Percentiles rank a stretch among this genome's conserved stretches.
Evolutionary conservation across 2,888 invertebrate species (phyloP).

Genomic region (Copidosoma aretas): DNA sequence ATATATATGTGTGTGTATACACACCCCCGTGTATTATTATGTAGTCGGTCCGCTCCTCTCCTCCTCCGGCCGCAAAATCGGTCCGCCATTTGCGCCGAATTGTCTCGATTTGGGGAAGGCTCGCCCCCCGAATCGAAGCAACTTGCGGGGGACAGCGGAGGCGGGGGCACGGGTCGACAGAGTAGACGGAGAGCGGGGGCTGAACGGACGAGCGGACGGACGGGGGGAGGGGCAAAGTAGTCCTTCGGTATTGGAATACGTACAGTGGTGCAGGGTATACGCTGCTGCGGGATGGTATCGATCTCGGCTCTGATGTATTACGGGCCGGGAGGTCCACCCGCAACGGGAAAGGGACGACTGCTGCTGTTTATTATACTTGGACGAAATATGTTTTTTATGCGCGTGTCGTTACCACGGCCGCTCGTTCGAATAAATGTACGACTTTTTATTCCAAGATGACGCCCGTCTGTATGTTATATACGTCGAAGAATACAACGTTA

Average conservation of each 20-base stretch:
- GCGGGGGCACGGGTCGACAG: constrained; percentile 23
- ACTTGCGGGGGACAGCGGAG: constrained; percentile 16
- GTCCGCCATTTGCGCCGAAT: constrained; percentile 42
- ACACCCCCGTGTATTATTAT: no score
- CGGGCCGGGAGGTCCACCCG: constrained; percentile 55
- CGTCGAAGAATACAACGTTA: background rate
- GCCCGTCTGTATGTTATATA: constrained; percentile 22
- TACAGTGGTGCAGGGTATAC: constrained; percentile 30
- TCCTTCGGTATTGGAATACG: constrained; percentile 54
- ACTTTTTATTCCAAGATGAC: constrained; percentile 56
- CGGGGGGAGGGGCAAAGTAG: constrained; percentile 31
- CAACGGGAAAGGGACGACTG: constrained; percentile 45
- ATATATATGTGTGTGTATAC: no score
- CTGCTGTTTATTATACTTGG: constrained; percentile 29
- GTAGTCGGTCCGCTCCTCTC: no score
- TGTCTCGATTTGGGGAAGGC: constrained; percentile 36
- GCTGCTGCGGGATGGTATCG: constrained; percentile 56
- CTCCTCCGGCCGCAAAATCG: constrained; percentile 21
- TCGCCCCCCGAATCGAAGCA: constrained; percentile 25
- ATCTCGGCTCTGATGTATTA: constrained; percentile 61
- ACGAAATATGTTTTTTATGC: constrained; percentile 39
- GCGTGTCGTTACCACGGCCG: constrained; percentile 44
- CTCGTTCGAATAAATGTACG: constrained; percentile 54
- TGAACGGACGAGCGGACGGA: constrained; percentile 37
- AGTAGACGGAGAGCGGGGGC: background rate